Base-by-base conservation (phyloP, 1,140 invertebrate species). In the Berghia stephanieae region DNA sequence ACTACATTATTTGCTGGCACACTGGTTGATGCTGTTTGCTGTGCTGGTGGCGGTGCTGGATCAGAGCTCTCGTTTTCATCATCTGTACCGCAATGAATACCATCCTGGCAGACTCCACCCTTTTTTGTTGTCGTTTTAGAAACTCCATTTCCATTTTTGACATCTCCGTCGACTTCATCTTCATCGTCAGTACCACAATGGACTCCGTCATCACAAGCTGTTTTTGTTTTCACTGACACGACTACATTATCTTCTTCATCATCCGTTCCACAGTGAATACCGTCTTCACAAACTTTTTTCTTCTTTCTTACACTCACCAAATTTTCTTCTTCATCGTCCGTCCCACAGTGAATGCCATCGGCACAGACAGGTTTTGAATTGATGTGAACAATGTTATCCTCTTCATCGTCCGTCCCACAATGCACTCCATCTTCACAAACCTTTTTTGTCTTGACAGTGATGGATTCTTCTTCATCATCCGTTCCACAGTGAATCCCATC, bases 261-360 rank as follows among this genome's bases (percentile, higher is more conserved):
- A 63, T 80, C 79, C 27, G 79, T 80, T 24, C 79, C 79, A 78
- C 79, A 80, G 36, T 75, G 76, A 44, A 78, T 78, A 43, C 79
- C 79, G 78, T 80, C 79, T 63, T 52, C 72, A 78, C 79, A 80
- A 10, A 78, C 76, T 66, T 67, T 70, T 49, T 73, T 72, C 42
- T 75, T 69, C 36, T 36, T 60, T 24, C n/a, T 8, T 2, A 43
- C n/a, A 42, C 18, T 42, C 21, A 27, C 6, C 67, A 1, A 40
- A 6, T 68, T 63, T 16, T 69, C 66, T 40, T 71, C 72, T 57
- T 75, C 74, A 76, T 79, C 74, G 55, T 79, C 78, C 52, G 78
- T 76, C 8, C 78, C 78, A 75, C 78, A 76, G 24, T 72, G 67
- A 57, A 72, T 49, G 3, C 74, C 78, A 79, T 76, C 78, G 52